Base-by-base conservation (phyloP, 2,113 vertebrate genomes). In the Perccottus glenii region DNA sequence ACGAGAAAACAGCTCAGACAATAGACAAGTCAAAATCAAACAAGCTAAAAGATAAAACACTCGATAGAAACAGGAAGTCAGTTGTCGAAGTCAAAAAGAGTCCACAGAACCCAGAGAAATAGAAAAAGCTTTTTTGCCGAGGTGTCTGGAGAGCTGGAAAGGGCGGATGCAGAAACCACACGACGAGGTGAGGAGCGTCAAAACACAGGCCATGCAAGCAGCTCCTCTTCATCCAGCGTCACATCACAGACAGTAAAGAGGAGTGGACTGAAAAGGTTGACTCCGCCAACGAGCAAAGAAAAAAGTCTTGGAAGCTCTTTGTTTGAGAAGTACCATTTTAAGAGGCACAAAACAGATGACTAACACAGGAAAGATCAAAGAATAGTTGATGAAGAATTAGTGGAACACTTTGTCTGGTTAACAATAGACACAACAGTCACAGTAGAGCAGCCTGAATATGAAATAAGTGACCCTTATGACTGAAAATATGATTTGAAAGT, bases 181-280 rank as follows among this genome's bases (percentile, higher is more conserved):
- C 7, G 62, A 67, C n/a, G 72, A 82, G 72, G 53, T 9, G 50
- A 82, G 83, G 83, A 86, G 83, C 67, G 61, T 80, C n/a, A n/a
- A 70, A 84, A 84, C 72, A 85, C 78, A 75, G 80, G 80, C 87
- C 90, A 90, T 92, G 90, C 89, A 92, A 87, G 59, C 78, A 80
- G 72, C 88, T 81, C 81, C 81, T 70, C 70, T 2, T 60, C 70
- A 51, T 62, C 65, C 1, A 38, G 61, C 47, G 67, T 11, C 10
- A 70, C 52, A 35, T 5, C 32, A 32, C 27, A 11, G 27, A 32
- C 50, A n/a, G 52, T n/a, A 7, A 36, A 55, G 32, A 55, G 33
- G 52, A 55, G 52, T 35, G 52, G 52, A 55, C 52, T 55, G 33
- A 6, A 12, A 36, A 12, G 4, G 36, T 5, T 38, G 36, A 38